Evolutionary conservation across 2,888 invertebrate genomes (phyloP).

Genomic region (Macrosiphum euphorbiae): DNA sequence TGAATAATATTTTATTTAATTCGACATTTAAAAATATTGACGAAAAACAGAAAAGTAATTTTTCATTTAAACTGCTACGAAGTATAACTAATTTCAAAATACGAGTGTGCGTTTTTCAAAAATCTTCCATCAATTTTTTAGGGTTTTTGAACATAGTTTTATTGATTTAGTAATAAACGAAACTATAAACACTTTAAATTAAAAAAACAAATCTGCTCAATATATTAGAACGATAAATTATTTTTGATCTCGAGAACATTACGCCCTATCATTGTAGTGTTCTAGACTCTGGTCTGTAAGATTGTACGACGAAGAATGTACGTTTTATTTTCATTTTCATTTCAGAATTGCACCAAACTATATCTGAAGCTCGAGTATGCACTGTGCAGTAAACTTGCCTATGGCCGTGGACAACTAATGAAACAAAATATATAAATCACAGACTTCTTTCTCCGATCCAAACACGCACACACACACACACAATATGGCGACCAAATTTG

Average conservation of each 20-base stretch:
- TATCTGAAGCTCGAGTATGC: not conserved
- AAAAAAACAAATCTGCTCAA: not conserved
- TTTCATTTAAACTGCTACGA: too few species aligned
- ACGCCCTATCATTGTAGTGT: not conserved
- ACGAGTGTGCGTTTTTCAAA: not conserved
- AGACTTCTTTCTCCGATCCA: not conserved
- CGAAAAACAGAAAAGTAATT: too few species aligned
- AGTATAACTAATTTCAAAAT: too few species aligned
- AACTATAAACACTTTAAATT: not conserved
- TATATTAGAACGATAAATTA: not conserved
- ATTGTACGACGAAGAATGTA: not conserved
- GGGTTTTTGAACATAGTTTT: not conserved
- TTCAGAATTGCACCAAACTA: not conserved
- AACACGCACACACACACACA: not conserved
- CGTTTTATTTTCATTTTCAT: not conserved
- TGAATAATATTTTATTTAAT: too few species aligned
- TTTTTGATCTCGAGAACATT: not conserved
- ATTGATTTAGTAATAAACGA: not conserved
- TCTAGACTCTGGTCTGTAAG: not conserved
- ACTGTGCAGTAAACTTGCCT: not conserved
- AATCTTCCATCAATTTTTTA: not conserved
- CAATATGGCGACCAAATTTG: not conserved
- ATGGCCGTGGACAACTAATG: not conserved
- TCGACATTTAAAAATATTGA: too few species aligned
- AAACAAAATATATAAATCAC: constrained; percentile 20